Base-by-base conservation (phyloP, 2,113 vertebrate genomes). In the Pterocles burchelli region DNA sequence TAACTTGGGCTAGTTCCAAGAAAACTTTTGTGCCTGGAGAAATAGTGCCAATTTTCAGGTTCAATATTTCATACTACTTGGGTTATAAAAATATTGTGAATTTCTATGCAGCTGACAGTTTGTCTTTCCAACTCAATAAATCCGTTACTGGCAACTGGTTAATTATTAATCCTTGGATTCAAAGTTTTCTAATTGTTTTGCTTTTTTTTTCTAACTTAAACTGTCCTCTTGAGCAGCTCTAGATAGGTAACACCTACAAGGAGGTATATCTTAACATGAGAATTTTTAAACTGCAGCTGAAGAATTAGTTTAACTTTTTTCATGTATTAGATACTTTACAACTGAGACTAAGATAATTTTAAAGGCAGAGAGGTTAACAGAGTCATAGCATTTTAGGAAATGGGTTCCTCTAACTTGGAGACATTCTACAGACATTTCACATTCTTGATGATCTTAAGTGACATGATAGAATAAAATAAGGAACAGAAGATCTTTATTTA, bases 1-100 rank as follows among this genome's bases (percentile, higher is more conserved):
- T 95, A 92, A 76, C 77, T 92, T 87, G 87, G 77, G 55, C 33
- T 71, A 24, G 43, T 78, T 80, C 89, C 94, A 96, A 90, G 68
- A 46, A 84, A 84, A 93, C 80, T 95, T 95, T 86, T 55, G 58
- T 91, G 93, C 58, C 81, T 95, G 76, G 34, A 95, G 70, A 89
- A 95, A 63, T 28, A 79, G 38, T 79, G 45, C 65, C 45, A 65
- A 43, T 95, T 92, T 97, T 95, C 70, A 82, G 62, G 77, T 89
- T 92, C 89, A 89, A 38, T 91, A 78, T 95, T 94, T 94, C 36
- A 43, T 91, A 25, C 24, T 72, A 82, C 81, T 48, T 72, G 45
- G 13, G 5, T 89, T 85, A 79, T 89, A 89, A 94, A 95, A 92
- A 89, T 89, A 49, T 5, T 72, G 70, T 92, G 91, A 46, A 72